Conservation (phyloP, 2,888 invertebrate species). For the Luperina nickerlii region DNA sequence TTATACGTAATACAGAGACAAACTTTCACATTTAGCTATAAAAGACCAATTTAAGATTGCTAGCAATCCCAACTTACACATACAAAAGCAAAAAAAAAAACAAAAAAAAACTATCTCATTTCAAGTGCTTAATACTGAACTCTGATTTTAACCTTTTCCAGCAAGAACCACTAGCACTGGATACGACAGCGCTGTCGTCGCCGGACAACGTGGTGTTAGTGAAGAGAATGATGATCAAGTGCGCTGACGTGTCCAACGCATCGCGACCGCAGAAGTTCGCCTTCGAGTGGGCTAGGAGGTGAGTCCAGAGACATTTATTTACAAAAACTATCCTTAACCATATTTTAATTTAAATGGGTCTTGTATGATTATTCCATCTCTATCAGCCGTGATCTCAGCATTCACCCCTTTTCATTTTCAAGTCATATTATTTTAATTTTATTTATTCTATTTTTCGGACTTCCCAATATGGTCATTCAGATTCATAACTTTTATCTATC, state of each 20-base stretch:
- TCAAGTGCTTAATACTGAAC: not conserved
- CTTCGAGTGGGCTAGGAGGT: slow-evolving; percentile 97
- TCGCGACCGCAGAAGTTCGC: slow-evolving; percentile 95
- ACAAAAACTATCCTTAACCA: not conserved
- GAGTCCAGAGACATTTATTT: slow-evolving; percentile 12
- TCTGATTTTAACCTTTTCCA: slow-evolving; percentile 7
- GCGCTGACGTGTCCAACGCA: slow-evolving; percentile 99
- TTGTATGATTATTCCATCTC: not conserved
- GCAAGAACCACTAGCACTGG: slow-evolving; percentile 86
- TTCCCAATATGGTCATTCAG: not conserved
- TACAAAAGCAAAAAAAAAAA: no score
- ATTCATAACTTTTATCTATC: not conserved
- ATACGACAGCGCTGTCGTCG: slow-evolving; percentile 87
- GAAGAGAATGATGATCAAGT: slow-evolving; percentile 99
- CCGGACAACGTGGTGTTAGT: slow-evolving; percentile 96
- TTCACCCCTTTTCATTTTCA: not conserved
- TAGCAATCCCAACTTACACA: not conserved
- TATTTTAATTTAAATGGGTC: not conserved
- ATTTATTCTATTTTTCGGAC: not conserved
- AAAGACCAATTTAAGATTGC: not conserved
- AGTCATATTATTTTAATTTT: not conserved
- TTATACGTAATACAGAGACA: no score
- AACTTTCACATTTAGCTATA: not conserved
- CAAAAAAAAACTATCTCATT: not conserved
- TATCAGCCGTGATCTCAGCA: not conserved